Evolutionary conservation across 2,888 invertebrate species (phyloP), one percentile per base, ranked within the genome.

Genomic region (Diplazon laetatorius): DNA sequence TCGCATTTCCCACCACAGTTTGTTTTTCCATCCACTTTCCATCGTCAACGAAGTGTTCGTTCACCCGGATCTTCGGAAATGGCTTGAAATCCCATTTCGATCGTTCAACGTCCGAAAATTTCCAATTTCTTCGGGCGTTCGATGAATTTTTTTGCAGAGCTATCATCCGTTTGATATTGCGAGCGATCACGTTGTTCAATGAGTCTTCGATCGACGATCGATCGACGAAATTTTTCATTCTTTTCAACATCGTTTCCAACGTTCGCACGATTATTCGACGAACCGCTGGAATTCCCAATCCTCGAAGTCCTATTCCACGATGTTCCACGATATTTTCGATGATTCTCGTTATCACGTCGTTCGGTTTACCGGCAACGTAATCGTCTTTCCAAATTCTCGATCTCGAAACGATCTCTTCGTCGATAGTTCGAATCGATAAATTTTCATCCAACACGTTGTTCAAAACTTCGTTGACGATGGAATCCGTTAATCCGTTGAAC

Each of bases 261-360:
- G 87, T 81, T 37, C 85, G 80, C 0, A 87, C 80, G 10, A 89
- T 86, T 18, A 88, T 83, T 42, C 86, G 88, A 46, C 83, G 82
- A 0, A 86, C 81, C 0, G 79, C 25, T 0, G 83, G 83, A 0
- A 85, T 68, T 5, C 55, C 74, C 0, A 78, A 81, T 1, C 79
- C 78, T 44, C 85, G 63, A 52, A 80, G 22, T 5, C 78, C 80
- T 0, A 88, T 50, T 9, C 71, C 82, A 8, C 87, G 82, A 20
- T 78, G 70, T 0, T 57, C 55, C 5, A 85, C n/a, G 37, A 86
- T 42, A 0, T 66, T 48, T 20, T 55, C 79, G 2, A 87, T 59
- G 1, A 2, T 30, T 0, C 66, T 30, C 0, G 25, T 62, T 12
- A 85, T 12, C 14, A 37, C 69, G 12, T 62, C 52, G n/a, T 35